Evolutionary conservation across 64 coral and sea anemone genomes (phyloP).

Genomic region (Montipora capricornis): DNA sequence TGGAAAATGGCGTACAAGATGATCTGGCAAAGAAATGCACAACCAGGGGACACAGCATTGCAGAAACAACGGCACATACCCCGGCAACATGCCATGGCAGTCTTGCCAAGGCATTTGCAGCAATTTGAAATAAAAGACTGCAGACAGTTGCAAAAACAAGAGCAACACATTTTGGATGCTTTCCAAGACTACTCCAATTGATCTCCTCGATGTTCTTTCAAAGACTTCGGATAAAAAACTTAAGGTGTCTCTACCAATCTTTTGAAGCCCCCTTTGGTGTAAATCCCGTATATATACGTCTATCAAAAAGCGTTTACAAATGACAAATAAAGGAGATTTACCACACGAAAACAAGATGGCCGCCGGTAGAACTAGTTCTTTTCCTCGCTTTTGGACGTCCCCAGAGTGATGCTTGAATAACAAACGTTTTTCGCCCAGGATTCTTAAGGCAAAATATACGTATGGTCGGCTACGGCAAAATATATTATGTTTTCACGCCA

Average conservation of each 20-base stretch:
- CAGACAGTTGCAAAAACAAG: conserved; percentile 55
- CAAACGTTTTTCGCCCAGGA: too few relatives aligned
- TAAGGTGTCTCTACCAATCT: too few relatives aligned
- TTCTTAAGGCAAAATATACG: too few relatives aligned
- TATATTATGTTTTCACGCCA: too few relatives aligned
- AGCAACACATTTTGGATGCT: conserved; percentile 31
- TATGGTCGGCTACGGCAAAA: too few relatives aligned
- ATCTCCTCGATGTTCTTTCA: neutral
- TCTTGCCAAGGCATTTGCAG: conserved; percentile 85
- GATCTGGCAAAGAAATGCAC: conserved; percentile 87
- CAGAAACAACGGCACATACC: conserved; percentile 83
- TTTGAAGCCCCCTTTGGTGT: too few relatives aligned
- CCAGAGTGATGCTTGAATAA: neutral
- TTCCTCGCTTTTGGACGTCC: neutral
- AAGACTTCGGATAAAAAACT: too few relatives aligned
- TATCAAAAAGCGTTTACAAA: too few relatives aligned
- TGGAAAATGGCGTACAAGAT: conserved; percentile 88
- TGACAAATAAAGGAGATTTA: neutral
- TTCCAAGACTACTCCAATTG: neutral
- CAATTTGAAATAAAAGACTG: conserved; percentile 29
- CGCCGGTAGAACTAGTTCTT: neutral
- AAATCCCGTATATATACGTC: too few relatives aligned
- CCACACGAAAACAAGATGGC: conserved; percentile 27
- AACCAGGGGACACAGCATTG: conserved; percentile 80
- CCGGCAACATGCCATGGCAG: conserved; percentile 79